These are phyloP conservation scores for Heteromormyrus szaboi DNA, from an alignment of 2,797 vertebrate genomes.

Conservation along the genomic window DNA sequence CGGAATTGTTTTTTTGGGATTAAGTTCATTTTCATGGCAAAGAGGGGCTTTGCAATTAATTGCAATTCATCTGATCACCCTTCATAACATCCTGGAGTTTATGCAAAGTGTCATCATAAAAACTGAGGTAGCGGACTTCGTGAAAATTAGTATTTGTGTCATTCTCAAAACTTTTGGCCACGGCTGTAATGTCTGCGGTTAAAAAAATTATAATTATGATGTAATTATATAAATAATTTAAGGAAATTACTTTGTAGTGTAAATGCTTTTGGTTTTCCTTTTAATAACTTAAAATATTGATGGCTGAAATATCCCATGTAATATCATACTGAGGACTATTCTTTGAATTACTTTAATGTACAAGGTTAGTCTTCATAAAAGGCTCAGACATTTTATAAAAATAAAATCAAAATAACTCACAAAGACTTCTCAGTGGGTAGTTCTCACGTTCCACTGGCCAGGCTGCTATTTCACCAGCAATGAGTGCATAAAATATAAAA, in stretches of 20 bases:
- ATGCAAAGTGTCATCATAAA: not conserved
- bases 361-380: constrained; percentile 3
- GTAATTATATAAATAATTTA: constrained; percentile 7
- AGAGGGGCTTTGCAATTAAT: not conserved
- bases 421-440: not conserved
- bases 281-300: constrained; percentile 7
- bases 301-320: not conserved
- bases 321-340: not conserved
- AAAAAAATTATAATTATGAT: constrained; percentile 7
- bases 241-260: constrained; percentile 9
- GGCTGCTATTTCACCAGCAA: not conserved
- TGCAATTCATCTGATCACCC: not conserved
- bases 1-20: not conserved
- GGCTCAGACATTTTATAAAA: not conserved
- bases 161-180: not conserved
- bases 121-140: not conserved
- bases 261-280: not conserved
- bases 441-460: not conserved
- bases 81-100: not conserved
- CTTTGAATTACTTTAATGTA: not conserved
- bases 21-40: not conserved
- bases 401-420: not conserved
- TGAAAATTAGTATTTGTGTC: not conserved
- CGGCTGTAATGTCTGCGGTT: not conserved
- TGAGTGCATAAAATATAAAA: not conserved